These are phyloP conservation scores for Bolborhynchus lineola DNA, from an alignment of 2,113 vertebrate genomes.

Conservation along the genomic window DNA sequence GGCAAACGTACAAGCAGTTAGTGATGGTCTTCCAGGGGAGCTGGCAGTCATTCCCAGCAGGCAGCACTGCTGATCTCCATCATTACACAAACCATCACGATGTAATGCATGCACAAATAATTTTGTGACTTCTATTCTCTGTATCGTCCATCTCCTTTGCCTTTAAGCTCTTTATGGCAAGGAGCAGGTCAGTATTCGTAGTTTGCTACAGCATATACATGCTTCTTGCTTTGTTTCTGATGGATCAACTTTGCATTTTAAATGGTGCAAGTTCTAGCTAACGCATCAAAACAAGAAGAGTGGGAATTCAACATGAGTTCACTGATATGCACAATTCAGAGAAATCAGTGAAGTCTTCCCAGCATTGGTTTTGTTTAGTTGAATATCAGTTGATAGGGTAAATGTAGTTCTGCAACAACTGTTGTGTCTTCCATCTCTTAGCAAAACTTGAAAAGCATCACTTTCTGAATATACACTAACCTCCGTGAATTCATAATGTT, in stretches of 20 bases:
- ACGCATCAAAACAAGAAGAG: background rate
- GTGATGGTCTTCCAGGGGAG: background rate
- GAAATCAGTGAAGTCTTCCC: background rate
- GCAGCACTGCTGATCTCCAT: background rate
- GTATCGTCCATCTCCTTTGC: background rate
- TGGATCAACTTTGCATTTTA: background rate
- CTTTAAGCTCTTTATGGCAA: background rate
- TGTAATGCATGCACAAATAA: background rate
- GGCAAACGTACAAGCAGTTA: background rate
- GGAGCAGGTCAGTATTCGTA: background rate
- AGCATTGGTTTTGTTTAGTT: background rate
- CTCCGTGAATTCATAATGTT: background rate
- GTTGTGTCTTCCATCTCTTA: background rate
- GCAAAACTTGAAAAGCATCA: background rate
- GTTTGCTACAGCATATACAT: background rate
- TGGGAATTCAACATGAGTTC: background rate
- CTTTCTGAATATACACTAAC: background rate
- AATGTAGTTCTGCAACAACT: background rate
- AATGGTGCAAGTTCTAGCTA: background rate
- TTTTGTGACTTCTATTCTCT: background rate
- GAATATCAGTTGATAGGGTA: background rate
- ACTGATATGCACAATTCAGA: background rate
- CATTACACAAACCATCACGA: background rate
- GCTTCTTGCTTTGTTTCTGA: background rate
- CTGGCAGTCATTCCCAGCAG: background rate